Evolutionary conservation across 2,113 vertebrate genomes (phyloP).

Genomic region (Harpagus bidentatus): DNA sequence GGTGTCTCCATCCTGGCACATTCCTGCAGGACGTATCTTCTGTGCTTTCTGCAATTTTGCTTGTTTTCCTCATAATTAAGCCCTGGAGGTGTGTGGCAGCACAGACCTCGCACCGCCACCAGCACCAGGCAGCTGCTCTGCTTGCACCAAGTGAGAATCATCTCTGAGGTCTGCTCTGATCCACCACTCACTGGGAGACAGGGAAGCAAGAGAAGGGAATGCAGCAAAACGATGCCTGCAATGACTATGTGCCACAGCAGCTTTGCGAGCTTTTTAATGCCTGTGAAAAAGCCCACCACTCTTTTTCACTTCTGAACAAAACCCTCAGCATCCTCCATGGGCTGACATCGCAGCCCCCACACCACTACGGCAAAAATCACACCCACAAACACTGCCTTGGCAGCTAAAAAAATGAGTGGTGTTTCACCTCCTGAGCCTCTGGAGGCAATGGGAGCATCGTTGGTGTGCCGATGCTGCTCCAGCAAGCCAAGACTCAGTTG

Average conservation of each 20-base stretch:
- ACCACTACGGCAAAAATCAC: not conserved
- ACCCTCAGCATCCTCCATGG: not conserved
- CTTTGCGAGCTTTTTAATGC: not conserved
- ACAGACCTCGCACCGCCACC: rapidly evolving
- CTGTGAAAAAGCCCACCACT: not conserved
- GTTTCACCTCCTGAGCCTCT: not conserved
- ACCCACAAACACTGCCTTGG: rapidly evolving
- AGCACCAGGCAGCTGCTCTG: not conserved
- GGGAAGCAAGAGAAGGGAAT: not conserved
- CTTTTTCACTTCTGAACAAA: not conserved
- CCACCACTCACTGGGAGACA: not conserved
- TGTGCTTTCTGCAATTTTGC: not conserved
- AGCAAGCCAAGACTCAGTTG: not conserved
- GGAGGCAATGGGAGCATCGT: rapidly evolving
- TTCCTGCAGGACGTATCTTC: not conserved
- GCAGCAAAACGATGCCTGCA: not conserved
- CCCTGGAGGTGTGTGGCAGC: not conserved
- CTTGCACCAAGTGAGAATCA: not conserved
- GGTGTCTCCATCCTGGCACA: not conserved
- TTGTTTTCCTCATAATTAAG: not conserved
- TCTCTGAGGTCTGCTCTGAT: not conserved
- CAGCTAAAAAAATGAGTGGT: not conserved
- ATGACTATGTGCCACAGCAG: not conserved
- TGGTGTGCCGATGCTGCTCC: not conserved
- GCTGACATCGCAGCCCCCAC: rapidly evolving